Base-by-base conservation (phyloP, 1,140 invertebrate genomes). In the Frieseomelitta varia region DNA sequence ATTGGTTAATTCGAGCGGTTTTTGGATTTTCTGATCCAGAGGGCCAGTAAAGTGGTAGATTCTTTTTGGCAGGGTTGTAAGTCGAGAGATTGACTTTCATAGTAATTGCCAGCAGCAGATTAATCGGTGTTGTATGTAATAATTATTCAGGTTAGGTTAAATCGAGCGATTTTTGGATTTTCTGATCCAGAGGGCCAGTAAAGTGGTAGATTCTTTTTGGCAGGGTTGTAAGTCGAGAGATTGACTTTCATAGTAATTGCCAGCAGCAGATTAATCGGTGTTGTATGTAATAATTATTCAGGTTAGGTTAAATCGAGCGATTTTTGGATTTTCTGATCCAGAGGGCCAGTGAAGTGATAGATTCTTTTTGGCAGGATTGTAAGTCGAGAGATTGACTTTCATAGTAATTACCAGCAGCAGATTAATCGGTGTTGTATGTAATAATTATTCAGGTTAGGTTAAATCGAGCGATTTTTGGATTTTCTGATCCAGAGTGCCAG, bases 1-100 rank as follows among this genome's bases (percentile, higher is more conserved):
- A 91, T 92, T 91, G 71, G n/a, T 73, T 27, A 15, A 73, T 51
- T 65, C 61, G 27, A 6, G 0, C 0, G 4, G 4, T 17, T 24
- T 24, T 4, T 14, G 0, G 14, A n/a, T 8, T 47, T n/a, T 14
- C 4, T 72, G 3, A 21, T 0, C 17, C 1, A 67, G 10, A 15
- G 15, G 19, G 17, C 0, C 21, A 58, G 27, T 30, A 30, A 0
- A 30, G 30, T 24, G 21, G 12, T 61, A 24, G 58, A 11, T 61
- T 61, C 58, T 3, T 0, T 61, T 61, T 61, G 3, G 4, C n/a
- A 4, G 3, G 24, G 3, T 30, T 30, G 53, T 1, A 55, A 17
- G 53, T 12, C 4, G 24, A 61, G 24, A 14, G 24, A 12, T n/a
- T 4, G 58, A 4, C n/a, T n/a, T 61, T 14, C 14, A 14, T n/a